Evolutionary conservation across 2,888 invertebrate species (phyloP).

Genomic region (Cheilosia grossa): DNA sequence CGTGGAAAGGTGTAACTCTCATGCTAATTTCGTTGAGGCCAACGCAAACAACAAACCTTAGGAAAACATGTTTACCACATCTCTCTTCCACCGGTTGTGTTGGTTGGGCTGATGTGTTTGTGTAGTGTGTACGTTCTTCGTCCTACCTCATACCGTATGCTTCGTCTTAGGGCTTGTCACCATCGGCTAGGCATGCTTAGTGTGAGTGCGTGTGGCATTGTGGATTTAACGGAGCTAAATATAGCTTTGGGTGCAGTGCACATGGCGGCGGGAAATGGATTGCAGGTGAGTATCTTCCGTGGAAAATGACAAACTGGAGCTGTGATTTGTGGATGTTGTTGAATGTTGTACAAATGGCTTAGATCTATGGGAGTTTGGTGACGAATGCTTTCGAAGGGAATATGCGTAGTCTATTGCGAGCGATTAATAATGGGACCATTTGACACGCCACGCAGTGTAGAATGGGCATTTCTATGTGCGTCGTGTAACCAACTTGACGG

Average conservation of each 20-base stretch:
- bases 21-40: conserved; percentile 66
- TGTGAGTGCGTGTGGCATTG: conserved; percentile 47
- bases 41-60: conserved; percentile 66
- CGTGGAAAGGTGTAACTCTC: conserved; percentile 69
- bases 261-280: conserved; percentile 40
- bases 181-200: neutral
- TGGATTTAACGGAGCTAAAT: conserved; percentile 32
- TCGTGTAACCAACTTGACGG: too few species aligned
- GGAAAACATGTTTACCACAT: conserved; percentile 58
- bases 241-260: conserved; percentile 60
- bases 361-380: neutral
- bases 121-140: conserved; percentile 29
- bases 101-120: neutral
- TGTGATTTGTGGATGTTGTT: conserved; percentile 62
- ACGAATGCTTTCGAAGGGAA: neutral
- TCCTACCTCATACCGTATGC: conserved; percentile 20
- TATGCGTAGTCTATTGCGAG: neutral
- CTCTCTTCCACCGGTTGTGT: neutral
- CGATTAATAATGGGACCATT: neutral
- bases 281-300: conserved; percentile 57
- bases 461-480: too few species aligned
- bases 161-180: conserved; percentile 38
- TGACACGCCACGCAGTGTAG: too few species aligned
- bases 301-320: conserved; percentile 61
- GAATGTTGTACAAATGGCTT: conserved; percentile 55